Evolutionary conservation across 1,140 invertebrate genomes (phyloP), one percentile per base, ranked within the genome.

Genomic region (Oreohelix idahoensis): DNA sequence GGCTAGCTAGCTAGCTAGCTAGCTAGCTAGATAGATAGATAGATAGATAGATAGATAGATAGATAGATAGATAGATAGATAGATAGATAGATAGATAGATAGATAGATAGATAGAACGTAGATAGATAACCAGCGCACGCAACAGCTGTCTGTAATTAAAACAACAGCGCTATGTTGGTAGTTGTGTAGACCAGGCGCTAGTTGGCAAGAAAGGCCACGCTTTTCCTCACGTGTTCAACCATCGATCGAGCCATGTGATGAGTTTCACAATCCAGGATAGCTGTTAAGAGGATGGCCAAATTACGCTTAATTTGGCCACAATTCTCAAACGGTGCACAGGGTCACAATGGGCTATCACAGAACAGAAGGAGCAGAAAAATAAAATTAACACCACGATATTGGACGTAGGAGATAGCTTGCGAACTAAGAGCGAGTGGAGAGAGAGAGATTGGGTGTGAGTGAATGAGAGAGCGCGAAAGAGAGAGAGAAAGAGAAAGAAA

Each of bases 271-370:
- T 8, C 63, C 63, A n/a, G 63, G 20, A 29, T 32, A 32, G 63
- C 63, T 66, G 63, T 66, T 66, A 66, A 66, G 63, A 66, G 63
- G 63, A 66, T 66, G n/a, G 63, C 17, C 63, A 66, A 66, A 66
- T 66, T 66, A n/a, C 63, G 63, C 63, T 66, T 66, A 66, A 66
- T 66, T 66, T 66, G 35, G 42, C 23, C 71, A 74, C 38, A 39
- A 74, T 74, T 32, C 23, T 26, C 26, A 8, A n/a, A 74, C 29
- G 42, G 23, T 74, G 71, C 26, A 74, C 38, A 1, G n/a, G 42
- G 32, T 74, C 36, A 42, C 15, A 26, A 1, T 10, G 23, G 23
- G n/a, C 36, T 42, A 42, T 74, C n/a, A n/a, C 11, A 10, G 20
- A 39, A 39, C 17, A 74, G 13, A 74, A 45, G 38, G 10, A 26